Evolutionary conservation across 2,113 vertebrate genomes (phyloP).

Genomic region (Chiloscyllium plagiosum): DNA sequence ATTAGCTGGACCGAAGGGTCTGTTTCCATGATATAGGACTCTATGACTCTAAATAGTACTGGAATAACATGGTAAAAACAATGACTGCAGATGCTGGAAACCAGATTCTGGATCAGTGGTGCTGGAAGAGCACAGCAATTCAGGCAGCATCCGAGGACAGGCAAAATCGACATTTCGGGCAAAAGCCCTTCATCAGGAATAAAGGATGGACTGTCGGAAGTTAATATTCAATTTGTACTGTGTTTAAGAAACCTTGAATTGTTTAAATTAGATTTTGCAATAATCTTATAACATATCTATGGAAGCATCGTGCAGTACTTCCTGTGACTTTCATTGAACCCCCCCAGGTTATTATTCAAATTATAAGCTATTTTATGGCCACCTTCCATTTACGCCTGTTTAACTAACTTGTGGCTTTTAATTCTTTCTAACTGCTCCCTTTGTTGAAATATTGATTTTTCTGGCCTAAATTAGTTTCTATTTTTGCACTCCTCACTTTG

Average conservation of each 20-base stretch:
- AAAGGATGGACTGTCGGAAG: neutral
- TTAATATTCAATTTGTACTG: neutral
- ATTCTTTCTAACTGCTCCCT: neutral
- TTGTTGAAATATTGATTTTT: neutral
- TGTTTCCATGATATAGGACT: too few relatives aligned
- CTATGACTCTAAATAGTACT: neutral
- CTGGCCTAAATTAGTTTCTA: neutral
- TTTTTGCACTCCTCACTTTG: neutral
- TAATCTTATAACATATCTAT: neutral
- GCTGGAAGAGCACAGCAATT: too few relatives aligned
- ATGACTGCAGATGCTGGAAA: too few relatives aligned
- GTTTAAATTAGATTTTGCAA: neutral
- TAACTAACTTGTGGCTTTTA: neutral
- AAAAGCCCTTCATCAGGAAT: too few relatives aligned
- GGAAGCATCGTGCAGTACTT: neutral
- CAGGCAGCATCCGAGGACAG: too few relatives aligned
- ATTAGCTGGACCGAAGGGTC: too few relatives aligned
- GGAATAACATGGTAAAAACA: too few relatives aligned
- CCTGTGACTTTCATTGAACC: too few relatives aligned
- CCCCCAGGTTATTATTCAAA: neutral
- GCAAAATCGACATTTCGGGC: too few relatives aligned
- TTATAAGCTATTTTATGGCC: neutral
- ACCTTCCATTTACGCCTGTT: neutral
- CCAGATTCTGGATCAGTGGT: too few relatives aligned
- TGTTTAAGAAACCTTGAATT: neutral